Percentiles rank a stretch among this genome's conserved stretches.
These are phyloP conservation scores for Epizoanthus scotinus DNA, from an alignment of 92 coral and sea anemone species.

Conservation along the genomic window DNA sequence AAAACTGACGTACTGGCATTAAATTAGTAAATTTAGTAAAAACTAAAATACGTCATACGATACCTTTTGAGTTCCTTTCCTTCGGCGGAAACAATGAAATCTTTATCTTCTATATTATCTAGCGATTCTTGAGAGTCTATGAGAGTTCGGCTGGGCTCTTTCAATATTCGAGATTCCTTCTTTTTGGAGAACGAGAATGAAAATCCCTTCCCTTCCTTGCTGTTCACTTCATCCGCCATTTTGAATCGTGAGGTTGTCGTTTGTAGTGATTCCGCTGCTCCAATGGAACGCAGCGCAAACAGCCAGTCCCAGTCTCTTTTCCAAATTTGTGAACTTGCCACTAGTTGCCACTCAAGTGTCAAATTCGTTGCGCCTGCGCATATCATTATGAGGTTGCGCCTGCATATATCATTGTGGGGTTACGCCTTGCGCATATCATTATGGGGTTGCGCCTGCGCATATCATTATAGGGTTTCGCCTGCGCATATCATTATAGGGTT, in stretches of 20 bases:
- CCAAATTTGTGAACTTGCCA: not conserved
- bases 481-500: no score
- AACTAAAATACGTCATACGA: not conserved
- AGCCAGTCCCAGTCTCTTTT: not conserved
- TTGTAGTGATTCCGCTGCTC: not conserved
- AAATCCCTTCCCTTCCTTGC: conserved; percentile 37
- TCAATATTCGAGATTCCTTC: conserved; percentile 44
- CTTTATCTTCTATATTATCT: conserved; percentile 57
- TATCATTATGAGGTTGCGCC: no score
- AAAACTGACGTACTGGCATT: not conserved
- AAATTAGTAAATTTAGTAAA: no score
- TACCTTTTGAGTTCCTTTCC: conserved; percentile 86
- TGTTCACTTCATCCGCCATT: conserved; percentile 39
- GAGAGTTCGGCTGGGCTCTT: conserved; percentile 27
- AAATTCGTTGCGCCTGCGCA: no score
- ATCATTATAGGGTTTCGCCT: no score
- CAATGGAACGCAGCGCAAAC: not conserved
- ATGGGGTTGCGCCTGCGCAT: no score
- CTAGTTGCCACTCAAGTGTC: no score
- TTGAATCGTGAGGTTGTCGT: not conserved
- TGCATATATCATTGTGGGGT: no score
- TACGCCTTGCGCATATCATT: no score
- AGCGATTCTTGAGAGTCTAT: conserved; percentile 1
- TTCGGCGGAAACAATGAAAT: conserved; percentile 89
- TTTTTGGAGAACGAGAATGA: conserved; percentile 57